Conservation (phyloP, 2,888 invertebrate species). For the Cephalotes varians region DNA sequence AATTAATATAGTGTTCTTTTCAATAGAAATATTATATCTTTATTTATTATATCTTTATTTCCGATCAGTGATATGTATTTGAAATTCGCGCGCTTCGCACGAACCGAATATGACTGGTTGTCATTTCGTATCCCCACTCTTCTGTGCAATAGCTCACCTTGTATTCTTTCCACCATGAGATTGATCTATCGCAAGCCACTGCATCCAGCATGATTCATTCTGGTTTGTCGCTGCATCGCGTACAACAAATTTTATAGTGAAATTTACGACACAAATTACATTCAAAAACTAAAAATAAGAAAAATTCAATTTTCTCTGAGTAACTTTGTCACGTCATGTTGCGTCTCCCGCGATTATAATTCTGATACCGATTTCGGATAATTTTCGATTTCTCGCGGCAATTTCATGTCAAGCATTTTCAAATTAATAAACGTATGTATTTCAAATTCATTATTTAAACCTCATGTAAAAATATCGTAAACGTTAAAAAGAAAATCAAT, state of each 20-base stretch:
- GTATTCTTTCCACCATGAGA: neutral
- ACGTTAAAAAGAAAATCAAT: neutral
- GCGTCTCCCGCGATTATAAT: conserved; percentile 66
- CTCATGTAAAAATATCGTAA: neutral
- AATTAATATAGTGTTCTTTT: no score
- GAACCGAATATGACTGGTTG: no score
- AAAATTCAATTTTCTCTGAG: conserved; percentile 52
- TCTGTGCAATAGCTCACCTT: no score
- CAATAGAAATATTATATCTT: no score
- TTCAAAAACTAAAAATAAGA: conserved; percentile 75
- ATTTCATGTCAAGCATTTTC: no score
- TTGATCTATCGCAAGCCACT: conserved; percentile 67
- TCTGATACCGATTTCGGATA: conserved; percentile 71
- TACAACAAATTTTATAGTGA: conserved; percentile 78
- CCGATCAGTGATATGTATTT: no score
- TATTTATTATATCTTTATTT: no score
- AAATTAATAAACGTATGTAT: neutral
- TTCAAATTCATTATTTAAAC: neutral
- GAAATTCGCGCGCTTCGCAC: no score
- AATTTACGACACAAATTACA: conserved; percentile 79
- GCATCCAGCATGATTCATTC: conserved; percentile 54
- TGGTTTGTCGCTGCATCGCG: conserved; percentile 60
- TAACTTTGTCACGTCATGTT: conserved; percentile 7
- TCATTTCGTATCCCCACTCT: no score
- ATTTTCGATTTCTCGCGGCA: conserved; percentile 68